A percentile compares a stretch with the other conserved stretches of the same genome.
Conservation (phyloP, 2,113 vertebrate species). For the Pandion haliaetus region DNA sequence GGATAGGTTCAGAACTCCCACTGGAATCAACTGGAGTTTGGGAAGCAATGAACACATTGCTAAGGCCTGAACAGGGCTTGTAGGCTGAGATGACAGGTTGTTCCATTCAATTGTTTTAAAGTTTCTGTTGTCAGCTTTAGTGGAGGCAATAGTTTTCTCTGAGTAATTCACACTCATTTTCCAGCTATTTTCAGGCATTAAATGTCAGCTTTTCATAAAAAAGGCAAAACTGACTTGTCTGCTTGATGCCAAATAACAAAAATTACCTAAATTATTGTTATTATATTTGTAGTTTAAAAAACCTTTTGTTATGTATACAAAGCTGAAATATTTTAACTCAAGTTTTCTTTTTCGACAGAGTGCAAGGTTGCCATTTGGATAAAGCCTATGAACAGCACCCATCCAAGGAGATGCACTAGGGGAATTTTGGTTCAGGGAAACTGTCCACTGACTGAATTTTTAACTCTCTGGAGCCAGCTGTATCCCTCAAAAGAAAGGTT, state of each 20-base stretch:
- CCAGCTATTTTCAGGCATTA: neutral
- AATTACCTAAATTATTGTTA: conserved; percentile 34
- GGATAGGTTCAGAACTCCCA: neutral
- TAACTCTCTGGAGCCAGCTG: neutral
- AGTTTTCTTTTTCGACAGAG: neutral
- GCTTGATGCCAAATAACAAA: conserved; percentile 18
- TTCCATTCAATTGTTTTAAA: neutral
- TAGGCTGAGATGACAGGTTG: neutral
- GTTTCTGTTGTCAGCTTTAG: neutral
- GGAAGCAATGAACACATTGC: neutral
- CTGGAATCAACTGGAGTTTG: neutral
- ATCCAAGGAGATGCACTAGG: neutral
- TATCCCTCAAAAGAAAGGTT: neutral
- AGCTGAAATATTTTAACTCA: neutral
- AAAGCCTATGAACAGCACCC: neutral
- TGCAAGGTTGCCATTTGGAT: neutral
- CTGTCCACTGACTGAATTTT: neutral
- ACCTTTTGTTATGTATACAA: neutral
- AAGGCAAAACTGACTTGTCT: neutral
- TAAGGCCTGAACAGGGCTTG: neutral
- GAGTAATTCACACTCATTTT: conserved; percentile 8
- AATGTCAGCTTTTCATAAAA: conserved; percentile 21
- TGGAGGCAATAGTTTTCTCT: conserved; percentile 11
- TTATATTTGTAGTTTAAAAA: conserved; percentile 12
- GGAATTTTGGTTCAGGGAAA: neutral